Evolutionary conservation across 2,113 vertebrate genomes (phyloP).

Genomic region (Corvus moneduloides): DNA sequence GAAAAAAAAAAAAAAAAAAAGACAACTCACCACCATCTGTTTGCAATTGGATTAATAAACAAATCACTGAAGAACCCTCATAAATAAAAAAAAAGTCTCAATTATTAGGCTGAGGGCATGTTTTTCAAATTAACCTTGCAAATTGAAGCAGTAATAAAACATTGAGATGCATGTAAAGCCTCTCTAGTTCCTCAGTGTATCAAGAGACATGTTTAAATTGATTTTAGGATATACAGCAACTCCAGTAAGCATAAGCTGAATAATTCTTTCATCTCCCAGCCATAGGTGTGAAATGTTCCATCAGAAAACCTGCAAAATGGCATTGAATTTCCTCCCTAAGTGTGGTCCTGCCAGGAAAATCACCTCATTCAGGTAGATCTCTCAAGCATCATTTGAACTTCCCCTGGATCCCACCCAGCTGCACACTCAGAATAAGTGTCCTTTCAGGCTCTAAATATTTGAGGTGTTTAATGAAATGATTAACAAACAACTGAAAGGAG

Average conservation of each 20-base stretch:
- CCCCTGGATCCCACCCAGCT: not conserved
- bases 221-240: not conserved
- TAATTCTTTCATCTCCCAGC: not conserved
- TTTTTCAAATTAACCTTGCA: constrained; percentile 41
- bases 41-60: not conserved
- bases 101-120: not conserved
- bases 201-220: not conserved
- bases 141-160: not conserved
- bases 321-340: not conserved
- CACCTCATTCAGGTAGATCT: not conserved
- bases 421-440: not conserved
- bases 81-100: not conserved
- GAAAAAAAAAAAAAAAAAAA: not conserved
- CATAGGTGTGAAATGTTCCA: not conserved
- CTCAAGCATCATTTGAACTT: not conserved
- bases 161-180: not conserved
- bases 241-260: not conserved
- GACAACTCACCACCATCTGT: not conserved
- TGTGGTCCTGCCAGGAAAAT: not conserved
- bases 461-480: not conserved
- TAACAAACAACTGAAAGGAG: not conserved
- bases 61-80: not conserved
- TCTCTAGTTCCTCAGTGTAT: not conserved
- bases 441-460: not conserved
- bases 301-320: not conserved